Conservation (phyloP, 2,113 vertebrate species). For the Pionites leucogaster region DNA sequence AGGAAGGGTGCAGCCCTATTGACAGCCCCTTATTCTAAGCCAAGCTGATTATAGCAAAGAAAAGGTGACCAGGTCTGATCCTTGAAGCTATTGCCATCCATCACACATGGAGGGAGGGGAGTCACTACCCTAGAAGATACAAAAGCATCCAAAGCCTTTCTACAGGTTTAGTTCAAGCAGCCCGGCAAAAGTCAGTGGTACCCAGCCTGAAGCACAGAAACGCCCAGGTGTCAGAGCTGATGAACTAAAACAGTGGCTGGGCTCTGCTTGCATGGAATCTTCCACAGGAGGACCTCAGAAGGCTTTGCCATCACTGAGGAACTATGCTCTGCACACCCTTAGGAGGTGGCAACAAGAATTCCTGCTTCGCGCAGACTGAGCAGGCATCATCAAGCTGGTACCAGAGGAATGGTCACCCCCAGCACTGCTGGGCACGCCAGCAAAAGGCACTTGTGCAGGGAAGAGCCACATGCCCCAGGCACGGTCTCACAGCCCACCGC, state of each 20-base stretch:
- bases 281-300: not conserved
- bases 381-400: not conserved
- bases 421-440: not conserved
- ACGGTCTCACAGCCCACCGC: not conserved
- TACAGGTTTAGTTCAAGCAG: not conserved
- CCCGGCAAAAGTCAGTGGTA: not conserved
- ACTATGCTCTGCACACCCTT: not conserved
- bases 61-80: not conserved
- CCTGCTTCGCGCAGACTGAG: fast-evolving
- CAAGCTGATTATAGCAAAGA: not conserved
- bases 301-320: not conserved
- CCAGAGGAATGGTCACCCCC: not conserved
- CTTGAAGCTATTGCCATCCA: not conserved
- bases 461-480: fast-evolving
- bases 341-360: not conserved
- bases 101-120: no score
- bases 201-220: not conserved
- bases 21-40: not conserved
- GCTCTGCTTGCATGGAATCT: not conserved
- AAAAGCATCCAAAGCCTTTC: not conserved
- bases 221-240: not conserved
- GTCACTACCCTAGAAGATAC: not conserved
- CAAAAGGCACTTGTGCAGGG: not conserved
- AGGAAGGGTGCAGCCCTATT: not conserved
- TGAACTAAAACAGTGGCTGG: not conserved